Evolutionary conservation across 1,140 invertebrate species (phyloP).

Genomic region (Acyrthosiphon pisum): DNA sequence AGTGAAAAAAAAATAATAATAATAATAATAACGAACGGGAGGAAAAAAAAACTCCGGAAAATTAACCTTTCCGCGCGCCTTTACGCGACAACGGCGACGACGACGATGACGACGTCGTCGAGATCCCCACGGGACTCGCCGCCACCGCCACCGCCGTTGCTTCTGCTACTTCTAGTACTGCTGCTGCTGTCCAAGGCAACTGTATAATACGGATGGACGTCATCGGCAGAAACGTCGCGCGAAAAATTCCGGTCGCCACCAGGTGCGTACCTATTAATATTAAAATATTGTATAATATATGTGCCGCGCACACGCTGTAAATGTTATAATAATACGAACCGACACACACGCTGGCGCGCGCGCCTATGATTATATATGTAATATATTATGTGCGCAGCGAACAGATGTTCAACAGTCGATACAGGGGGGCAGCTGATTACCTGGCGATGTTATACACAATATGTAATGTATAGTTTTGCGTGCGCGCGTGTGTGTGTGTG

Average conservation of each 20-base stretch:
- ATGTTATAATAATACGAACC: neutral
- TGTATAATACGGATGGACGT: neutral
- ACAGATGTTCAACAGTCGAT: slow-evolving; percentile 49
- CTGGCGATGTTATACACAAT: slow-evolving; percentile 40
- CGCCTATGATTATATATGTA: neutral
- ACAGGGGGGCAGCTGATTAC: slow-evolving; percentile 52
- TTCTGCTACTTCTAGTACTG: neutral
- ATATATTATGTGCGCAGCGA: neutral
- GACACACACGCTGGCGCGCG: neutral
- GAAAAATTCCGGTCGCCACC: slow-evolving; percentile 35
- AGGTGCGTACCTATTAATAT: slow-evolving; percentile 16
- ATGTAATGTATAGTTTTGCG: slow-evolving; percentile 15
- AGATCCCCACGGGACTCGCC: slow-evolving; percentile 23
- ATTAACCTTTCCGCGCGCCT: slow-evolving; percentile 51
- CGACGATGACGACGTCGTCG: neutral
- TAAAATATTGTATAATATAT: slow-evolving; percentile 15
- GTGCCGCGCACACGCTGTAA: neutral
- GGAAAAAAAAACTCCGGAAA: slow-evolving; percentile 19
- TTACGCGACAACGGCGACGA: neutral
- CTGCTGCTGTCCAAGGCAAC: neutral
- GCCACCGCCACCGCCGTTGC: too few relatives aligned
- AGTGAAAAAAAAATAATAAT: neutral
- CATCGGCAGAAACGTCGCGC: neutral
- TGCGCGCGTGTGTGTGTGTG: neutral
- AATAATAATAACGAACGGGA: slow-evolving; percentile 1